A percentile compares a stretch with the other conserved stretches of the same genome.
Evolutionary conservation across 2,888 invertebrate genomes (phyloP).

Genomic region (Boloria selene): DNA sequence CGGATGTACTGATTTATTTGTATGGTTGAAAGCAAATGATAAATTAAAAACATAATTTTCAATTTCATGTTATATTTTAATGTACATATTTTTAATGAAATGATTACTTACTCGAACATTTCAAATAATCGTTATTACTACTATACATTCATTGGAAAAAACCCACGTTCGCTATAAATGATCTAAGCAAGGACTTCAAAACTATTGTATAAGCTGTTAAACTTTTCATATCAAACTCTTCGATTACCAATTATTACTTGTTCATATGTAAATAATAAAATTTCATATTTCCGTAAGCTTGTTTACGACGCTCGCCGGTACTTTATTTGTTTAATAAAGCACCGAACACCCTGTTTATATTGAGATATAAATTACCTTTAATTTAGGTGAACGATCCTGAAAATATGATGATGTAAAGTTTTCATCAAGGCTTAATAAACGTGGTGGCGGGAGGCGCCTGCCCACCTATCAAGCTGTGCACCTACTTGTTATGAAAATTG

Average conservation of each 20-base stretch:
- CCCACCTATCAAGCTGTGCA: slow-evolving; percentile 45
- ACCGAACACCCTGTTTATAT: slow-evolving; percentile 68
- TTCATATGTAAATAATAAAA: slow-evolving; percentile 65
- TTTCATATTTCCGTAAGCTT: slow-evolving; percentile 64
- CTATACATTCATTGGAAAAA: no score
- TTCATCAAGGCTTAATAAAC: slow-evolving; percentile 71
- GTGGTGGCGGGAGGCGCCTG: slow-evolving; percentile 44
- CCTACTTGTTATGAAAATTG: slow-evolving; percentile 53
- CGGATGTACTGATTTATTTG: no score
- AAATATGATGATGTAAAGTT: slow-evolving; percentile 78
- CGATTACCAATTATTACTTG: slow-evolving; percentile 7
- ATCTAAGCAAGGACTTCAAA: neutral
- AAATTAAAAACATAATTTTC: no score
- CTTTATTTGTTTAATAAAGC: slow-evolving; percentile 80
- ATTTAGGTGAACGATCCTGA: slow-evolving; percentile 77
- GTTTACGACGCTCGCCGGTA: slow-evolving; percentile 71
- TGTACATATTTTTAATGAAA: no score
- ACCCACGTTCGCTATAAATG: neutral
- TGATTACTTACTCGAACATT: no score
- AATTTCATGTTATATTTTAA: no score
- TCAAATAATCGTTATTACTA: no score
- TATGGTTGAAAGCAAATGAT: no score
- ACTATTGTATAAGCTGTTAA: slow-evolving; percentile 1
- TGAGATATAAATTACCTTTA: slow-evolving; percentile 79
- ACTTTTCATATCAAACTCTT: slow-evolving; percentile 3